Evolutionary conservation across 2,113 vertebrate genomes (phyloP).

Genomic region (Salvelinus fontinalis): DNA sequence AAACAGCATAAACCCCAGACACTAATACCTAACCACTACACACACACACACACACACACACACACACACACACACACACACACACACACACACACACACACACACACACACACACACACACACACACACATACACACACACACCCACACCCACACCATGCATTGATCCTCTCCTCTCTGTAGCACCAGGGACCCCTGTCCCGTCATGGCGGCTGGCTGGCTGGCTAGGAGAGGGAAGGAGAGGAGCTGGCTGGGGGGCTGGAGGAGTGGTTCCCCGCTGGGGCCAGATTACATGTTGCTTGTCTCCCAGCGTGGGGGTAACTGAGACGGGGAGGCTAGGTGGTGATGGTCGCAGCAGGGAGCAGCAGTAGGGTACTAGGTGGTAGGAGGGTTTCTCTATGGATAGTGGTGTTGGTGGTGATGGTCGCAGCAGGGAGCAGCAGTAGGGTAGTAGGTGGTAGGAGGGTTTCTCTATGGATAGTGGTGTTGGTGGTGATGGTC

Average conservation of each 20-base stretch:
- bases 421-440: no score
- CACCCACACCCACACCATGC: neutral
- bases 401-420: neutral
- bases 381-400: neutral
- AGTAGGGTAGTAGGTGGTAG: no score
- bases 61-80: conserved; percentile 8
- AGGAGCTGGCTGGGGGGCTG: conserved; percentile 6
- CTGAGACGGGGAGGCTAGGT: conserved; percentile 58
- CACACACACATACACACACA: conserved; percentile 10
- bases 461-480: no score
- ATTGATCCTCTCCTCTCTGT: conserved; percentile 15
- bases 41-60: neutral
- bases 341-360: conserved; percentile 61
- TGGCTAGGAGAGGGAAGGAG: neutral
- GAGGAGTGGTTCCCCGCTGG: conserved; percentile 55
- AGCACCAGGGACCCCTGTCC: neutral
- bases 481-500: conserved; percentile 57
- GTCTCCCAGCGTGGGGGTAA: conserved; percentile 63
- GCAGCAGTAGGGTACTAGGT: neutral
- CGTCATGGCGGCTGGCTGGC: neutral
- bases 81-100: conserved; percentile 9
- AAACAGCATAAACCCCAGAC: no score
- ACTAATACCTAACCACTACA: neutral
- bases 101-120: conserved; percentile 8
- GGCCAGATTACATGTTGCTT: conserved; percentile 69